Conservation (phyloP, 1,140 invertebrate genomes). For the Olivierus martensii region DNA sequence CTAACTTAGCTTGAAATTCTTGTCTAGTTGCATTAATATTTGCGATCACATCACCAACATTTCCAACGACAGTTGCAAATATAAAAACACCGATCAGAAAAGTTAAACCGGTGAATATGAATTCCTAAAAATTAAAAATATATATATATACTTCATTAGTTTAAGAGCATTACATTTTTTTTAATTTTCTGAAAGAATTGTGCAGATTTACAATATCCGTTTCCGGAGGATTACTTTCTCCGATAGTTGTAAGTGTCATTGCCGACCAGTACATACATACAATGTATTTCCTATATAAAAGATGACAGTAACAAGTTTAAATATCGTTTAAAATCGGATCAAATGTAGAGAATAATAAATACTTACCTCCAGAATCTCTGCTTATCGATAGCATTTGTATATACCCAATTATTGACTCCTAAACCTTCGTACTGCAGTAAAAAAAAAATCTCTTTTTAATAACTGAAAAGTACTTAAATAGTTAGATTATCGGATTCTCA, state of each 20-base stretch:
- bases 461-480: too few species aligned
- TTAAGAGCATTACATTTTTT: too few species aligned
- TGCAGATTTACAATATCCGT: slow-evolving; percentile 10
- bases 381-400: slow-evolving; percentile 9
- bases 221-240: slow-evolving; percentile 10
- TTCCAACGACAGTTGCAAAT: slow-evolving; percentile 17
- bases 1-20: slow-evolving; percentile 16
- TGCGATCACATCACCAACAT: slow-evolving; percentile 17
- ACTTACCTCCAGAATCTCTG: slow-evolving; percentile 13
- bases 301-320: not conserved
- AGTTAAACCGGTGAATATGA: slow-evolving; percentile 15
- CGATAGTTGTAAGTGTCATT: slow-evolving; percentile 16
- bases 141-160: not conserved
- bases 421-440: slow-evolving; percentile 14
- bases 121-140: slow-evolving; percentile 9
- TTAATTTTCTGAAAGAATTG: not conserved
- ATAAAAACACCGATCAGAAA: slow-evolving; percentile 16
- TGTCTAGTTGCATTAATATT: slow-evolving; percentile 17
- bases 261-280: slow-evolving; percentile 15
- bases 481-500: too few species aligned
- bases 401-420: slow-evolving; percentile 14
- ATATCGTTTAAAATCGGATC: too few species aligned
- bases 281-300: slow-evolving; percentile 13
- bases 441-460: slow-evolving; percentile 1
- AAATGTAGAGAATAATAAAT: too few species aligned